Percentiles rank a stretch among this genome's conserved stretches.
phyloP scores from a whole-genome alignment of 35 echinoderm and acorn worm species.

The Apostichopus parvimensis region DNA sequence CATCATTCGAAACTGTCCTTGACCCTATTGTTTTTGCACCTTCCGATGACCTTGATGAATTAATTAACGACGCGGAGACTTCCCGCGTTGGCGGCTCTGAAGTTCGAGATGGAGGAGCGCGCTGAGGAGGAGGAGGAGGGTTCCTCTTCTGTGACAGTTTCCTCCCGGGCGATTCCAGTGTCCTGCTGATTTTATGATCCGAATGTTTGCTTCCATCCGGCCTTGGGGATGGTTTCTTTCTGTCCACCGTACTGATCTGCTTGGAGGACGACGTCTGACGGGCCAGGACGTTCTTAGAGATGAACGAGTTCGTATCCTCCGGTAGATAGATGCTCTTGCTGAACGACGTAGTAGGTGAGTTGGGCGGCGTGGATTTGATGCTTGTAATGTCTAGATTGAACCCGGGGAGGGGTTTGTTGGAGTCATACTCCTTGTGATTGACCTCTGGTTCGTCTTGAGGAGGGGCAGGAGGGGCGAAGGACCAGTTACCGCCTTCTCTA shows the following conservation, averaged over 20 bases:
- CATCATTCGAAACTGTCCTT: background rate
- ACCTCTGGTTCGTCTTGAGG: background rate
- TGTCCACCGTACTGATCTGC: background rate
- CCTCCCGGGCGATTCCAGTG: background rate
- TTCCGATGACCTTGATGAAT: background rate
- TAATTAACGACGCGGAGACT: no score
- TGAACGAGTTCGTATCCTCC: constrained; percentile 47
- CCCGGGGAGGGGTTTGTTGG: constrained; percentile 65
- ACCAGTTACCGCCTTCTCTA: constrained; percentile 59
- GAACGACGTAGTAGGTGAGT: constrained; percentile 40
- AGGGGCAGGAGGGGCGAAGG: constrained; percentile 10
- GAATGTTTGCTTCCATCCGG: background rate
- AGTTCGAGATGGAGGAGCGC: background rate
- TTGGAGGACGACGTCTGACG: background rate
- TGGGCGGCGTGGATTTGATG: background rate
- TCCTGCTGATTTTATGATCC: background rate
- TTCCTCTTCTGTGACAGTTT: background rate
- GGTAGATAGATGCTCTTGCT: constrained; percentile 68
- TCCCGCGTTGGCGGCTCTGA: background rate
- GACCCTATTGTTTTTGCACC: background rate
- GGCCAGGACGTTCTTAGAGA: constrained; percentile 7
- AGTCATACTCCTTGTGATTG: constrained; percentile 12
- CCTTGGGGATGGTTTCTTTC: background rate
- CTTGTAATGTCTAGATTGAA: constrained; percentile 54
- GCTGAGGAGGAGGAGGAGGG: constrained; percentile 1